Base-by-base conservation (phyloP, 2,888 invertebrate species). In the Euzophera pinguis region DNA sequence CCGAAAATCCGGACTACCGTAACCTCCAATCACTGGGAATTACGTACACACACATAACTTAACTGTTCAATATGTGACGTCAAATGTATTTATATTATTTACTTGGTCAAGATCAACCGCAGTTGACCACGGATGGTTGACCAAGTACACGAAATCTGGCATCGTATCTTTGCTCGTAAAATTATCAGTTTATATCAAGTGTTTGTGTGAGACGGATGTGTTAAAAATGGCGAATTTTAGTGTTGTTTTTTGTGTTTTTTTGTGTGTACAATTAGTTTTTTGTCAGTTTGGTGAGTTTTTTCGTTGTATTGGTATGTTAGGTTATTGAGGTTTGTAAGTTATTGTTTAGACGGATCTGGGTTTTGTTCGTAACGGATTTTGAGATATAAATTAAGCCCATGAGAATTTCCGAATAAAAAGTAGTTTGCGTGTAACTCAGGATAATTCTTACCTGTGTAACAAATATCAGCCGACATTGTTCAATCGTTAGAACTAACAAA, bases 251-350 rank as follows among this genome's bases (percentile, higher is more conserved):
- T 81, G 78, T 71, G 57, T 78, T 56, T 69, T 63, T 75, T 58
- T 81, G 67, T 77, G 70, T 71, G 61, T 77, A 34, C 68, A 71
- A 58, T 50, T 63, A 49, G 78, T 74, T 41, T 59, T 64, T 6
- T 73, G 77, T 61, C 87, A 86, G 49, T 82, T 78, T 39, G 80
- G 87, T 85, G 37, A 84, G 84, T 79, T 54, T 12, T 49, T 52
- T 50, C 32, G 9, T 1, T 12, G n/a, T 6, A 2, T 12, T 37
- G 4, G n/a, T n/a, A n/a, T 9, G 37, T 14, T 38, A 7, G n/a
- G 1, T 2, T 1, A 12, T 13, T 38, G 32, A 9, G 1, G 3
- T 4, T 9, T 7, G 32, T 32, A 32, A 32, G 7, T 9, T 32
- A 10, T 32, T 32, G 5, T 22, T 22, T 22, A 22, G 22, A 22